Base-by-base conservation (phyloP, 2,113 vertebrate species). In the Actenoides hombroni region DNA sequence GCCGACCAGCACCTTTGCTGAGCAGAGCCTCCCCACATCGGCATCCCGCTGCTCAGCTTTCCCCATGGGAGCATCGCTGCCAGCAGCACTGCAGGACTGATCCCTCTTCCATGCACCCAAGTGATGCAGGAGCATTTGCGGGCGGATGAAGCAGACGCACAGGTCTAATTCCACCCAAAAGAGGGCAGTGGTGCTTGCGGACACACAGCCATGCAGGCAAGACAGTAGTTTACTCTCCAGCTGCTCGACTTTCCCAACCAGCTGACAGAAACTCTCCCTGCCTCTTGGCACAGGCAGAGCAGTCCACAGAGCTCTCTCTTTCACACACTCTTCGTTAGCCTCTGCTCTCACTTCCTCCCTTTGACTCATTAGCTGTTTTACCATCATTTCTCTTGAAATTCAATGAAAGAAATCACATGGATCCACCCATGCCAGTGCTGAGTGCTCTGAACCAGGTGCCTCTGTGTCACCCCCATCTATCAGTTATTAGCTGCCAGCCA, bases 141-240 rank as follows among this genome's bases (percentile, higher is more conserved):
- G 83, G 14, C 19, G 60, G 89, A 59, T 1, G 20, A 54, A 73
- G 59, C 40, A 76, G 61, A 68, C 0, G 2, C 69, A 64, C 74
- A 31, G 64, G 11, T 83, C 57, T 86, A 82, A 96, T 94, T 96
- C 91, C 94, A 92, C 83, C 91, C 94, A 74, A 95, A 94, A 95
- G 94, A 97, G 95, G 95, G 90, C 95, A 96, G 93, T 90, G 84
- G 82, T 88, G 91, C 86, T 91, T 68, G 92, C 6, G 3, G 81
- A 92, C 91, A 85, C 31, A 3, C 71, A 31, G 49, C 44, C 60
- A 25, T 0, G 16, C 70, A 65, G 65, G 68, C 78, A 48, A 42
- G 73, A 64, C 71, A 26, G 71, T 25, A 74, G 64, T 92, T 94
- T 61, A 65, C 51, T 9, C 85, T 76, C 88, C 80, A 94, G 75